phyloP scores from a whole-genome alignment of 1,140 invertebrate genomes.

The Drosophila rhopaloa region DNA sequence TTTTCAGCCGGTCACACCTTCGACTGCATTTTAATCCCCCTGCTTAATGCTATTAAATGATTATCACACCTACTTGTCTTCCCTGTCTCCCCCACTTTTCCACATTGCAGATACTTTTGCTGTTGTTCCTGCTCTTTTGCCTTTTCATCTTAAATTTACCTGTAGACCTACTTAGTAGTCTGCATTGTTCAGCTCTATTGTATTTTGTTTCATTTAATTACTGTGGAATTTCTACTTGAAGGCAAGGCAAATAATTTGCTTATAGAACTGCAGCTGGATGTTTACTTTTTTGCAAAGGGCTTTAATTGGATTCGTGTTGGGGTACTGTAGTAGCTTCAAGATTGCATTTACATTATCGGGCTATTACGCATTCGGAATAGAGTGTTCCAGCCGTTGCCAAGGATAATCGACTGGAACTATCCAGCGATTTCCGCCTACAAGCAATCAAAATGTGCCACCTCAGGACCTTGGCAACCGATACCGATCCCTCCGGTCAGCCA shows the following conservation, averaged over 20 bases:
- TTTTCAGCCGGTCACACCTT: slow-evolving; percentile 44
- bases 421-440: slow-evolving; percentile 28
- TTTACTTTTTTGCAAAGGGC: background rate
- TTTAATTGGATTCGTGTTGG: slow-evolving; percentile 11
- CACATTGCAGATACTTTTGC: background rate
- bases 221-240: background rate
- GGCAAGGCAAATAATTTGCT: background rate
- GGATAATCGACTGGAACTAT: slow-evolving; percentile 8
- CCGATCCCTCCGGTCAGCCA: slow-evolving; percentile 12
- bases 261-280: background rate
- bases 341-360: slow-evolving; percentile 25
- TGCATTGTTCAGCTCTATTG: slow-evolving; percentile 44
- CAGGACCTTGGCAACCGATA: slow-evolving; percentile 8
- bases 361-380: background rate
- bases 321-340: background rate
- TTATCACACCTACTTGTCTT: slow-evolving; percentile 67
- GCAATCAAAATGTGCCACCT: slow-evolving; percentile 58
- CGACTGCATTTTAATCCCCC: slow-evolving; percentile 62
- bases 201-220: slow-evolving; percentile 43
- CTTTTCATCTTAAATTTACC: slow-evolving; percentile 57
- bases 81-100: background rate
- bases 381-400: slow-evolving; percentile 34
- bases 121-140: slow-evolving; percentile 16
- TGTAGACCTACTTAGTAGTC: slow-evolving; percentile 38
- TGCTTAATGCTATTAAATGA: slow-evolving; percentile 73